phyloP scores from a whole-genome alignment of 2,797 vertebrate species.

The Cygnus olor region DNA sequence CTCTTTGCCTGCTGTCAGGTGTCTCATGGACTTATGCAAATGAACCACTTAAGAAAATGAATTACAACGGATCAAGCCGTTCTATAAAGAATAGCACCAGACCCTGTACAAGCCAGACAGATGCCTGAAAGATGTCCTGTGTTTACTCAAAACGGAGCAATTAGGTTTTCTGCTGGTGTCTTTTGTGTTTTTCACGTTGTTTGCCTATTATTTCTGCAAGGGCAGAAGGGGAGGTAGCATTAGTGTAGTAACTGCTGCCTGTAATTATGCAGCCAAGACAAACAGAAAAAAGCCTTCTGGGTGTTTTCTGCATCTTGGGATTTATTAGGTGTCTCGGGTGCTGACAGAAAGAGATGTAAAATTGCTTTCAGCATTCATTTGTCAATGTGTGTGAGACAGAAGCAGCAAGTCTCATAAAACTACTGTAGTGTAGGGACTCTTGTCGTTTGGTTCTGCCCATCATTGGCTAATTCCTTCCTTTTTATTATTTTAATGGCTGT shows the following conservation, averaged over 20 bases:
- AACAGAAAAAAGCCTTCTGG: neutral
- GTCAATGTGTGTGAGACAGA: neutral
- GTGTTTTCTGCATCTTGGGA: neutral
- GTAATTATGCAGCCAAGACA: neutral
- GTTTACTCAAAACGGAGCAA: neutral
- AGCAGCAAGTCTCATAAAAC: neutral
- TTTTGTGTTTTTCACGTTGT: neutral
- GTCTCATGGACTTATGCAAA: constrained; percentile 3
- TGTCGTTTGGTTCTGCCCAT: neutral
- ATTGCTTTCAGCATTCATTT: neutral
- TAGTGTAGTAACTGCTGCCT: neutral
- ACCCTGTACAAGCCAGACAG: neutral
- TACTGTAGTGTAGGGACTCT: neutral
- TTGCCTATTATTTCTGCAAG: constrained; percentile 13
- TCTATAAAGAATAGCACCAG: neutral
- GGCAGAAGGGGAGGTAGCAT: neutral
- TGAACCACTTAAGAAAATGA: neutral
- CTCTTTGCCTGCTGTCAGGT: constrained; percentile 18
- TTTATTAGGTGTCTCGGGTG: constrained; percentile 35
- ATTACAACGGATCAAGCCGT: neutral
- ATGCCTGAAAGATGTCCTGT: neutral
- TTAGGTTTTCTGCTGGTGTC: neutral
- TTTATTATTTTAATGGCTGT: neutral
- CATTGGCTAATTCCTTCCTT: neutral
- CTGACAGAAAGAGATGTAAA: constrained; percentile 37